A percentile compares a stretch with the other conserved stretches of the same genome.
Conservation (phyloP, 2,113 vertebrate genomes). For the Cyphomyrus plagiostoma region DNA sequence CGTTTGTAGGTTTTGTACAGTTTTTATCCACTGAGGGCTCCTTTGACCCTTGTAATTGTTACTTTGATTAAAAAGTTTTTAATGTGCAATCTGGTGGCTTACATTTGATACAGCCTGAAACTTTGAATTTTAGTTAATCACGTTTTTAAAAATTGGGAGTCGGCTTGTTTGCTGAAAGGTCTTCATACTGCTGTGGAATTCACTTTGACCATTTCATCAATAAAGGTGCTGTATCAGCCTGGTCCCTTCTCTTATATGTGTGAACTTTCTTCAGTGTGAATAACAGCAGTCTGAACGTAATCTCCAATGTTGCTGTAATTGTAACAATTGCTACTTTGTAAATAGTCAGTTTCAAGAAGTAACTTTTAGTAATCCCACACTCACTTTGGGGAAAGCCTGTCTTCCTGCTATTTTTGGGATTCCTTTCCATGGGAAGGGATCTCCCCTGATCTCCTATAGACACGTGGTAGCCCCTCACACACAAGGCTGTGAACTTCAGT, state of each 20-base stretch:
- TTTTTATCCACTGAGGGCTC: background rate
- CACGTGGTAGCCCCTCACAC: background rate
- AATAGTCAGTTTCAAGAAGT: background rate
- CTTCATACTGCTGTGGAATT: background rate
- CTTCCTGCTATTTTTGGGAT: background rate
- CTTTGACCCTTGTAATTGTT: constrained; percentile 23
- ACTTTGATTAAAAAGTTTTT: constrained; percentile 20
- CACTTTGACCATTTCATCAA: background rate
- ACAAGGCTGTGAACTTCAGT: background rate
- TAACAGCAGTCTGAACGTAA: background rate
- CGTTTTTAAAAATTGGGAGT: constrained; percentile 29
- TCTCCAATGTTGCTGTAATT: background rate
- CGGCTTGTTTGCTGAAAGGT: background rate
- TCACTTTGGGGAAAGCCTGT: background rate
- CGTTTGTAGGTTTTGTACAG: background rate
- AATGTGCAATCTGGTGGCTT: constrained; percentile 46
- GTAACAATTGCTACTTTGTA: background rate
- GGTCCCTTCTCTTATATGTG: background rate
- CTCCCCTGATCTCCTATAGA: background rate
- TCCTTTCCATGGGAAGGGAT: background rate
- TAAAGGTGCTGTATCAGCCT: background rate
- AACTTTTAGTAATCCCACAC: background rate
- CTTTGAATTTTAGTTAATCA: constrained; percentile 46
- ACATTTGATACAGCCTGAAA: constrained; percentile 29
- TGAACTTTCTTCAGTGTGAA: background rate